These are phyloP conservation scores for Zaprionus taronus DNA, from an alignment of 1,140 invertebrate species.

Conservation along the genomic window DNA sequence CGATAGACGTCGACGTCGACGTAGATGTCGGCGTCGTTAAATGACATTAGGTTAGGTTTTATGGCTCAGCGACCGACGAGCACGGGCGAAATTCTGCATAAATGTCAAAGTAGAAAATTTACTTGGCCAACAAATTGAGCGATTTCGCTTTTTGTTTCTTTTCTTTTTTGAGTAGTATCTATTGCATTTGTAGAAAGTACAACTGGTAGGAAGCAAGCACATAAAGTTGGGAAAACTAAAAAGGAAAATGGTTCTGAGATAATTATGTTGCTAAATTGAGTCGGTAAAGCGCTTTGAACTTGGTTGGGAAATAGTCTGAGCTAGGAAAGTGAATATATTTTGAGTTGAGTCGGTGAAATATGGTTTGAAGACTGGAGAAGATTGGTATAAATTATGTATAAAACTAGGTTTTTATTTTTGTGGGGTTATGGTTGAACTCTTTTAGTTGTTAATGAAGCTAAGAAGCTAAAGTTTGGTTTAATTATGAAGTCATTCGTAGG, in stretches of 20 bases:
- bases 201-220: neutral
- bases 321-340: neutral
- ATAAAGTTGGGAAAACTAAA: neutral
- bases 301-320: neutral
- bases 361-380: neutral
- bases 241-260: neutral
- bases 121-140: conserved; percentile 53
- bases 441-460: neutral
- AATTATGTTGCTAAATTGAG: neutral
- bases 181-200: conserved; percentile 14
- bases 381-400: neutral
- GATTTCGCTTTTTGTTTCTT: conserved; percentile 71
- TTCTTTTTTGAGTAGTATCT: conserved; percentile 17
- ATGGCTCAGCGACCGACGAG: conserved; percentile 51
- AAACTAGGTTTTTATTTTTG: neutral
- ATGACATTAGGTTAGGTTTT: conserved; percentile 80
- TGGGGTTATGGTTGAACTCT: neutral
- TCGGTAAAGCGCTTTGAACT: neutral
- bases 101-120: conserved; percentile 76
- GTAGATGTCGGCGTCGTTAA: conserved; percentile 56
- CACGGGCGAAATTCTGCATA: conserved; percentile 69
- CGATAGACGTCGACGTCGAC: conserved; percentile 20
- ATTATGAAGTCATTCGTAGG: too few species aligned
- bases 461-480: neutral
- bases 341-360: neutral